Evolutionary conservation across 2,888 invertebrate species (phyloP).

Genomic region (Teleiodes luculella): DNA sequence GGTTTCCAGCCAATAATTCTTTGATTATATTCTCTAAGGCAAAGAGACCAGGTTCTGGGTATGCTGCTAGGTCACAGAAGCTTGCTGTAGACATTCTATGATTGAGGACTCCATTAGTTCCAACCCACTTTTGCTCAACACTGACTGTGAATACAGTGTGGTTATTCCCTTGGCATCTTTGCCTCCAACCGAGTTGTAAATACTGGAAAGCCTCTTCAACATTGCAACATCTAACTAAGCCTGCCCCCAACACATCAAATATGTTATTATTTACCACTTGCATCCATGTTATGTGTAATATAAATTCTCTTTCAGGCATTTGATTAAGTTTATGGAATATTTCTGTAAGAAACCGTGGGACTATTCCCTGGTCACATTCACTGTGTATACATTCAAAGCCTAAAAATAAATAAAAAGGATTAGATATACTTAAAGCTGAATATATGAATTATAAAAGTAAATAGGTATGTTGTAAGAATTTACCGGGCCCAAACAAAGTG

Average conservation of each 20-base stretch:
- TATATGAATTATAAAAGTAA: background rate
- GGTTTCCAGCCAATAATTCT: slow-evolving; percentile 74
- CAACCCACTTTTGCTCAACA: slow-evolving; percentile 86
- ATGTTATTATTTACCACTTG: slow-evolving; percentile 84
- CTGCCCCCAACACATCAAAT: slow-evolving; percentile 78
- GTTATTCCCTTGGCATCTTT: slow-evolving; percentile 74
- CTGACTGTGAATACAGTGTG: slow-evolving; percentile 86
- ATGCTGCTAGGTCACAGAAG: slow-evolving; percentile 83
- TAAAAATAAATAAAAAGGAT: slow-evolving; percentile 35
- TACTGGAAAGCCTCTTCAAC: slow-evolving; percentile 86
- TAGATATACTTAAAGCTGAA: background rate
- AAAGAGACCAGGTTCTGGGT: slow-evolving; percentile 81
- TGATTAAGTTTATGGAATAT: slow-evolving; percentile 83
- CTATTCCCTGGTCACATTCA: slow-evolving; percentile 84
- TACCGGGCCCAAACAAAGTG: slow-evolving; percentile 84
- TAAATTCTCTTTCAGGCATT: slow-evolving; percentile 81
- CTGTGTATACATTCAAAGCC: slow-evolving; percentile 77
- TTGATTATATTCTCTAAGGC: slow-evolving; percentile 83
- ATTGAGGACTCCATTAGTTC: slow-evolving; percentile 82
- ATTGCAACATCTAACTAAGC: slow-evolving; percentile 76
- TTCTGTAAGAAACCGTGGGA: slow-evolving; percentile 85
- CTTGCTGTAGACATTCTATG: slow-evolving; percentile 86
- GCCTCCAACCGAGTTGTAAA: slow-evolving; percentile 82
- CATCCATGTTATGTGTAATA: slow-evolving; percentile 85
- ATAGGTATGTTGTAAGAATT: slow-evolving; percentile 29